Base-by-base conservation (phyloP, 1,140 invertebrate species). In the Cataglyphis hispanica region DNA sequence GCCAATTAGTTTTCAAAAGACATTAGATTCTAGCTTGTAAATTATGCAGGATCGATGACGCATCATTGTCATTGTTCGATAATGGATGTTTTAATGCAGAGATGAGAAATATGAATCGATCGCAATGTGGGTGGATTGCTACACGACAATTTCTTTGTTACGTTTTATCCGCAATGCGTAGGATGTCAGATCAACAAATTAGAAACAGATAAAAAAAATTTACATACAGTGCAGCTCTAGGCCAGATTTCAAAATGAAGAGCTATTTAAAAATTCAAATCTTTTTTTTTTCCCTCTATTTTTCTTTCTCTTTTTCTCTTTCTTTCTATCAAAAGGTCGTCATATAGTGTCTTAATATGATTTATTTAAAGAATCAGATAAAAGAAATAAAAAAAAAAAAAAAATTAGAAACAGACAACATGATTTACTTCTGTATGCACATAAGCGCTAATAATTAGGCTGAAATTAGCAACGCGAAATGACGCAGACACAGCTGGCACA, bases 71-170 rank as follows among this genome's bases (percentile, higher is more conserved):
- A 86, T 86, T 86, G 77, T 72, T 83, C 58, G 64, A 63, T 50
- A 53, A 80, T 67, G 22, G 37, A 11, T 34, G 25, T 19, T 46
- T 69, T 34, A 69, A 80, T 46, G 25, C 40, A 7, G 63, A 50
- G 34, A 78, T 46, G 84, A 69, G 53, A 77, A 85, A 67, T 50
- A 56, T 64, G 61, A 56, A 86, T 63, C 85, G 85, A 86, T 86
- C 56, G 58, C 7, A 4, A 46, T 40, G 85, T 86, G 27, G 80
- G 85, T 74, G 80, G 56, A 86, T 86, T 75, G 80, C 69, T n/a
- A 58, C 80, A 86, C 61, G 69, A 86, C 69, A 86, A 86, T 86
- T 67, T 86, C 85, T 74, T 34, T 69, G 69, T 75, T 58, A 75
- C 53, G 60, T 74, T 80, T 72, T 63, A 46, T 27, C n/a, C 37